phyloP scores from a whole-genome alignment of 2,888 invertebrate genomes.

The Brassicogethes aeneus region DNA sequence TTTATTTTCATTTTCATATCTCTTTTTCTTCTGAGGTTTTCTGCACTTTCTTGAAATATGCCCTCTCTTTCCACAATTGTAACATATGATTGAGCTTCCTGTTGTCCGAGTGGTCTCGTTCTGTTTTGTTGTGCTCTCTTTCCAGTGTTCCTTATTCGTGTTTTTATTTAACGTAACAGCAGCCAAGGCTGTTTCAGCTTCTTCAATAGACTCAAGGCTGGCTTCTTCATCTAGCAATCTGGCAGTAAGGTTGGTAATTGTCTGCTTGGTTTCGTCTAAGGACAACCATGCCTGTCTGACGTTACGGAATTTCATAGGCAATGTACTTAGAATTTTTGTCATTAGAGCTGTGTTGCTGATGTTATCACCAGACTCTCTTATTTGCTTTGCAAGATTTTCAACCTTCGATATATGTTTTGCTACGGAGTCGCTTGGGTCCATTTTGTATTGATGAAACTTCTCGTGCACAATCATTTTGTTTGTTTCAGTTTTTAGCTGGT shows the following conservation, averaged over 20 bases:
- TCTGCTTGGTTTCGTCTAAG: constrained; percentile 16
- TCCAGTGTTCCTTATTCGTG: constrained; percentile 1
- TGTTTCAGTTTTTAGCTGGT: too few species aligned
- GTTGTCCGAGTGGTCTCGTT: constrained; percentile 1
- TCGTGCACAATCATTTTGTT: too few species aligned
- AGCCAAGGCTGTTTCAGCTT: constrained; percentile 10
- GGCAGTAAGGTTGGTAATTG: constrained; percentile 14
- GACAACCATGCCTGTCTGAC: constrained; percentile 21
- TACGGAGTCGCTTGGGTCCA: too few species aligned
- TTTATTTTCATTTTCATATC: constrained; percentile 4
- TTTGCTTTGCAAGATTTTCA: too few species aligned
- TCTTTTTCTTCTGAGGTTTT: constrained; percentile 4
- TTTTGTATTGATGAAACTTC: too few species aligned
- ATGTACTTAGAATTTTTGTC: constrained; percentile 16
- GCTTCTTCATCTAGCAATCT: constrained; percentile 18
- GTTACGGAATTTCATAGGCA: constrained; percentile 13
- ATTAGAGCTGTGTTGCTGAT: too few species aligned
- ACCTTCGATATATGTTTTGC: too few species aligned
- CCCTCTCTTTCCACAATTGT: constrained; percentile 16
- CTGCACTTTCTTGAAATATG: constrained; percentile 13
- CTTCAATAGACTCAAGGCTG: constrained; percentile 10
- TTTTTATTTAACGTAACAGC: constrained; percentile 3
- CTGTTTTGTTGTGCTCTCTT: constrained; percentile 1
- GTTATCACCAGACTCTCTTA: too few species aligned
- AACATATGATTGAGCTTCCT: constrained; percentile 10